A percentile compares a stretch with the other conserved stretches of the same genome.
These are phyloP conservation scores for Cataglyphis albicans DNA, from an alignment of 2,888 invertebrate species.

Conservation along the genomic window DNA sequence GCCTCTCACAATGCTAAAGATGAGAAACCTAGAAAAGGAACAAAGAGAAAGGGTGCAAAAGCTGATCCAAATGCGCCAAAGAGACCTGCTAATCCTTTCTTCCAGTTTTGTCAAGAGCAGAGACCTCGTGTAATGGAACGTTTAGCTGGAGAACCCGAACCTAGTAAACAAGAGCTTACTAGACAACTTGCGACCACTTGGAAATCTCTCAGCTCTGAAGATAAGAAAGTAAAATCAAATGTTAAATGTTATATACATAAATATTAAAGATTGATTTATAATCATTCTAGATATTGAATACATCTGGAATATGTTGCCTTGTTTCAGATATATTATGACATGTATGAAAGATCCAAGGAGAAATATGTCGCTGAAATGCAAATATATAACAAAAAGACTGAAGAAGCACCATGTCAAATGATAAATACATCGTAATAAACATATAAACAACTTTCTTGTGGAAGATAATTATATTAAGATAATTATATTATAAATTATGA, in stretches of 20 bases:
- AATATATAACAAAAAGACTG: constrained; percentile 85
- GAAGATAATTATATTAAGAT: constrained; percentile 65
- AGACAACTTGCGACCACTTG: constrained; percentile 91
- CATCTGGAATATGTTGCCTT: not conserved
- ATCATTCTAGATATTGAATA: not conserved
- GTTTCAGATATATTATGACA: constrained; percentile 91
- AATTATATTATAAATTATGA: constrained; percentile 51
- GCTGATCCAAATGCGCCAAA: constrained; percentile 92
- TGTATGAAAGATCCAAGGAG: constrained; percentile 92
- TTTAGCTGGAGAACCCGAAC: constrained; percentile 89
- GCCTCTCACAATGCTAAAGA: constrained; percentile 78
- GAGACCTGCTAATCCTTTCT: constrained; percentile 93
- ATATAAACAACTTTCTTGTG: constrained; percentile 63
- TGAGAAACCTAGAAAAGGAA: constrained; percentile 87
- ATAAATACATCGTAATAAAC: constrained; percentile 87
- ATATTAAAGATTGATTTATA: not conserved
- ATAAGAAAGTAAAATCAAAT: constrained; percentile 88
- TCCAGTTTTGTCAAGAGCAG: constrained; percentile 93
- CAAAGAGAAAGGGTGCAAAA: constrained; percentile 88
- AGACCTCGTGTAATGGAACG: constrained; percentile 91
- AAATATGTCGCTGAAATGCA: constrained; percentile 92
- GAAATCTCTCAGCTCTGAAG: constrained; percentile 90
- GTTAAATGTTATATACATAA: not conserved
- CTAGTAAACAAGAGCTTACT: constrained; percentile 91
- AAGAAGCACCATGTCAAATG: constrained; percentile 82